phyloP scores from a whole-genome alignment of 2,113 vertebrate genomes.

The Cyprinodon tularosa region DNA sequence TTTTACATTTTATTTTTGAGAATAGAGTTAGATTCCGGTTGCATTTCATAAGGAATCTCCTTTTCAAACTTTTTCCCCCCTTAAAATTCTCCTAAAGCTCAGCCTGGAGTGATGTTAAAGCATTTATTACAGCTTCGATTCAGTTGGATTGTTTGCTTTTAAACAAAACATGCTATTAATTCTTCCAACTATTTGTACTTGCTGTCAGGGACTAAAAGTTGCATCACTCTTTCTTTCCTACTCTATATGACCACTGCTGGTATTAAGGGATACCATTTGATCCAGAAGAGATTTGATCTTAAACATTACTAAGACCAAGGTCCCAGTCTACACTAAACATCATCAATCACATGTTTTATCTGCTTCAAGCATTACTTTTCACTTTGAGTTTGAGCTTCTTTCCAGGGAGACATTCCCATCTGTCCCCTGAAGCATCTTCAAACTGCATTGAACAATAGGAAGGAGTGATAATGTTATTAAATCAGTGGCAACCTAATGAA shows the following conservation, averaged over 20 bases:
- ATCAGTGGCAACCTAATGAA: neutral
- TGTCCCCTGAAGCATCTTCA: slow-evolving; percentile 7
- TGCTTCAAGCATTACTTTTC: slow-evolving; percentile 41
- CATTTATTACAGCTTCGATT: slow-evolving; percentile 54
- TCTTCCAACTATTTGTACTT: slow-evolving; percentile 63
- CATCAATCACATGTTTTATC: slow-evolving; percentile 66
- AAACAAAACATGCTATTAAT: slow-evolving; percentile 47
- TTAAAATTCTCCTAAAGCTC: slow-evolving; percentile 69
- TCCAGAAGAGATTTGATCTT: slow-evolving; percentile 67
- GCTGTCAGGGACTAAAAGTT: slow-evolving; percentile 47
- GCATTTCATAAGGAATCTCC: slow-evolving; percentile 64
- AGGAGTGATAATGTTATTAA: slow-evolving; percentile 1
- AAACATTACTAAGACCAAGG: slow-evolving; percentile 55
- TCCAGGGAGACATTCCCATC: slow-evolving; percentile 9
- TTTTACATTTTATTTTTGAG: slow-evolving; percentile 56
- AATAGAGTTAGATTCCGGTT: slow-evolving; percentile 39
- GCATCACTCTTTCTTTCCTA: slow-evolving; percentile 41
- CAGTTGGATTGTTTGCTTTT: slow-evolving; percentile 66
- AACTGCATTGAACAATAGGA: slow-evolving; percentile 11
- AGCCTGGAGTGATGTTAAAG: slow-evolving; percentile 76
- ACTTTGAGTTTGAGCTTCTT: slow-evolving; percentile 26
- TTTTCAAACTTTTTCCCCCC: slow-evolving; percentile 41
- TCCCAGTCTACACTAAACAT: slow-evolving; percentile 48
- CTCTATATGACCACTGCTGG: slow-evolving; percentile 53
- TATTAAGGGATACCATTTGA: slow-evolving; percentile 68